These are phyloP conservation scores for Zaprionus tsacasi DNA, from an alignment of 1,140 invertebrate species.

Conservation along the genomic window DNA sequence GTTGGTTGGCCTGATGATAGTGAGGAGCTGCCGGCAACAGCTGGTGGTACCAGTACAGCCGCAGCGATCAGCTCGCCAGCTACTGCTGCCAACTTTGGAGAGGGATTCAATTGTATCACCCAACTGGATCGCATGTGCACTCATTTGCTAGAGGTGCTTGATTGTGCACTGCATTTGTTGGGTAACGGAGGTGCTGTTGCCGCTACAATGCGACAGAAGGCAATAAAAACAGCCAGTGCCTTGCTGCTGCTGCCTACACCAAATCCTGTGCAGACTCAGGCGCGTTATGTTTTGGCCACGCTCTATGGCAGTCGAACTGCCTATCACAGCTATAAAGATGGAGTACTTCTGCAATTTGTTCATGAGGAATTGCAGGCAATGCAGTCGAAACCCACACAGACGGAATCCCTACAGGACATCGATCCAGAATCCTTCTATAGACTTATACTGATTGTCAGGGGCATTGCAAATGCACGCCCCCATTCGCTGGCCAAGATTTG, in stretches of 20 bases:
- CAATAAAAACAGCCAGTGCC: constrained; percentile 90
- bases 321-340: constrained; percentile 96
- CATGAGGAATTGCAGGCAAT: constrained; percentile 87
- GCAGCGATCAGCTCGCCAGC: constrained; percentile 29
- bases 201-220: constrained; percentile 85
- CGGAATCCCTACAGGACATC: constrained; percentile 86
- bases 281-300: constrained; percentile 92
- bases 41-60: constrained; percentile 11
- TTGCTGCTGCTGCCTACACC: constrained; percentile 94
- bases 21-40: constrained; percentile 89
- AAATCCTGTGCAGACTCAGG: constrained; percentile 90
- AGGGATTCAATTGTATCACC: constrained; percentile 78
- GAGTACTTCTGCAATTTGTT: constrained; percentile 92
- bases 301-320: constrained; percentile 89
- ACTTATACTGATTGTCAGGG: constrained; percentile 92
- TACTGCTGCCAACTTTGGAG: constrained; percentile 58
- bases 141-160: constrained; percentile 90
- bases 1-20: constrained; percentile 99
- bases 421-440: constrained; percentile 97
- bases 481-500: constrained; percentile 84
- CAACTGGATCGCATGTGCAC: constrained; percentile 87
- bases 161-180: constrained; percentile 86
- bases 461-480: constrained; percentile 93
- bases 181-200: constrained; percentile 83
- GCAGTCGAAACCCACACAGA: constrained; percentile 59